Base-by-base conservation (phyloP, 2,113 vertebrate genomes). In the Formicarius rufipectus region DNA sequence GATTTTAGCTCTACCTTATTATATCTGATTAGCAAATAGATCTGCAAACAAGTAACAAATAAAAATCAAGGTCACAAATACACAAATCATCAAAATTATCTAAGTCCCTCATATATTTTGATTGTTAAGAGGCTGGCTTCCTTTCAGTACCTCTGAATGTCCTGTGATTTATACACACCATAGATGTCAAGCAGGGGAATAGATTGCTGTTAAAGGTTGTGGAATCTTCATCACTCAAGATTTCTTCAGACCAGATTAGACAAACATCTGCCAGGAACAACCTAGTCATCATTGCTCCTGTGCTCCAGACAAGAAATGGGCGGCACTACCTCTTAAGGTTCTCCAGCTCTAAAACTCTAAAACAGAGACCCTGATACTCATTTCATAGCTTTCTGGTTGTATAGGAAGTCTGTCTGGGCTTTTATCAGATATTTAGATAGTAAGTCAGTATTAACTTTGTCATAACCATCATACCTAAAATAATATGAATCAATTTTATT, bases 391-490 rank as follows among this genome's bases (percentile, higher is more conserved):
- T 95, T 95, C 50, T 91, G 66, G 58, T 53, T 30, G 18, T 39
- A 28, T 12, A 50, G 28, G 31, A 94, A 47, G 16, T 50, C 60
- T 60, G 8, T 33, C 62, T 76, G 39, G 37, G 27, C 20, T 84
- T 94, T 79, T 80, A 72, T 56, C 42, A 58, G 74, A 83, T 74
- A 55, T 76, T 89, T 84, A 87, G 50, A 64, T 24, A 76, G 64
- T 21, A 73, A 87, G 76, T 30, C 22, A 39, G 24, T 62, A 88
- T 90, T 73, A 91, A 83, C 76, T 90, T 87, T 82, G 47, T 92
- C 87, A 91, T 96, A 93, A 81, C 31, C 90, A 67, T 93, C 71
- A 89, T 87, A 95, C 53, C 28, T 87, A 92, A 58, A 96, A 90
- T 90, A 93, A 79, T 8, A 4, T 15, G 40, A 42, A 88, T 74